Base-by-base conservation (phyloP, 2,888 invertebrate genomes). In the Hydropsyche betteni region DNA sequence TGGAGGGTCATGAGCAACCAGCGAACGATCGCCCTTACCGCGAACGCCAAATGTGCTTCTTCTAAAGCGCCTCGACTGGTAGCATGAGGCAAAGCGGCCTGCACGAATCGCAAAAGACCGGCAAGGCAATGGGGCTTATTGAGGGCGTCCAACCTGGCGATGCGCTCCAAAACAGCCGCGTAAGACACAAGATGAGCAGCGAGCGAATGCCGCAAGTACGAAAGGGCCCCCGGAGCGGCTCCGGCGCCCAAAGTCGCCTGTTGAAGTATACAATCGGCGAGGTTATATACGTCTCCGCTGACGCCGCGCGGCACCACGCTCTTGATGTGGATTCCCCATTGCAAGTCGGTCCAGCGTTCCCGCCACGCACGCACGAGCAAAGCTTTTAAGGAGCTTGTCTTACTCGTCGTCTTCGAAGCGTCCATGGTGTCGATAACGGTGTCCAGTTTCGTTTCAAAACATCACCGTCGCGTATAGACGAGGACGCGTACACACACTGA, bases 281-380 rank as follows among this genome's bases (percentile, higher is more conserved):
- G 87, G 85, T 95, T 95, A 83, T 95, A 95, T n/a, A 95, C 92
- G 87, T 95, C 95, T n/a, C 95, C 95, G 82, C 94, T 95, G 0
- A 95, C 95, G n/a, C 95, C 95, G 83, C 95, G 87, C 0, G 95
- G 95, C 77, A 94, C 85, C 80, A 93, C 94, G n/a, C 94, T 94
- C 88, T 97, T 97, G 75, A 98, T 95, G 82, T 97, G 95, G 80
- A 97, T 96, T 53, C 97, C 97, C 97, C 97, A 98, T 85, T 96
- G 95, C 64, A 97, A 90, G 84, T 97, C 97, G 0, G 94, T 93
- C 98, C 98, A 98, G 77, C 98, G 88, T 86, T 98, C 97, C 81
- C 96, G 90, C 98, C 98, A 98, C 69, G 97, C 98, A 83, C 92
- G 90, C 75, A 96, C 86, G 80, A 96, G 87, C 36, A 95, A 86